phyloP scores from a whole-genome alignment of 2,888 invertebrate genomes.

The Apodemia zela region DNA sequence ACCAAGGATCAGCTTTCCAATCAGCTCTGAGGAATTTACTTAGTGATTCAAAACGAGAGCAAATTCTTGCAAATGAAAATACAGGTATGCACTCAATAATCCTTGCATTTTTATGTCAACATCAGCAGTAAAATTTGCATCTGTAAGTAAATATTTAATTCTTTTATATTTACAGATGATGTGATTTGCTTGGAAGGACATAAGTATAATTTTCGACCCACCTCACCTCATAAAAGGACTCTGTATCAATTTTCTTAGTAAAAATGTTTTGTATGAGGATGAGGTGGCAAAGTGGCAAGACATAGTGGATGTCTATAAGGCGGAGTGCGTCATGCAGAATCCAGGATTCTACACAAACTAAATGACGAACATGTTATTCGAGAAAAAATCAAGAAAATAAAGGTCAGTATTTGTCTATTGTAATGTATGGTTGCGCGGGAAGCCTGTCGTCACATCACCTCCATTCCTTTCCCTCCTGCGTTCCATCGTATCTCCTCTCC shows the following conservation, averaged over 20 bases:
- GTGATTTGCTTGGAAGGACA: not conserved
- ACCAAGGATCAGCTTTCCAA: not conserved
- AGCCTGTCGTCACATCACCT: no score
- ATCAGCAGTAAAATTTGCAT: not conserved
- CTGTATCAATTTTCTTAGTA: not conserved
- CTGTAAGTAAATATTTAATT: not conserved
- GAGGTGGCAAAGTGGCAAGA: conserved; percentile 19
- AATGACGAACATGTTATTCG: conserved; percentile 25
- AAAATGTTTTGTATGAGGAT: not conserved
- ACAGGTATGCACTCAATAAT: not conserved
- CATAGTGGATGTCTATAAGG: conserved; percentile 28
- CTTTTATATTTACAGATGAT: not conserved
- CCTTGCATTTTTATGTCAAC: not conserved
- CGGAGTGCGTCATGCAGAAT: conserved; percentile 27
- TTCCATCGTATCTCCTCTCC: no score
- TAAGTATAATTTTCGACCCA: not conserved
- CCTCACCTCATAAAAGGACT: not conserved
- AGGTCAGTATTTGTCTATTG: not conserved
- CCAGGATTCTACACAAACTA: conserved; percentile 24
- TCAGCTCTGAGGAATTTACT: conserved; percentile 7
- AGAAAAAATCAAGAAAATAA: conserved; percentile 16
- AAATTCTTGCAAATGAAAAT: conserved; percentile 2
- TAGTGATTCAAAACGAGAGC: not conserved
- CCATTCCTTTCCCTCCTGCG: no score
- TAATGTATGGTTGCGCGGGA: no score